phyloP scores from a whole-genome alignment of 2,888 invertebrate genomes.

The Argyra leucocephala region DNA sequence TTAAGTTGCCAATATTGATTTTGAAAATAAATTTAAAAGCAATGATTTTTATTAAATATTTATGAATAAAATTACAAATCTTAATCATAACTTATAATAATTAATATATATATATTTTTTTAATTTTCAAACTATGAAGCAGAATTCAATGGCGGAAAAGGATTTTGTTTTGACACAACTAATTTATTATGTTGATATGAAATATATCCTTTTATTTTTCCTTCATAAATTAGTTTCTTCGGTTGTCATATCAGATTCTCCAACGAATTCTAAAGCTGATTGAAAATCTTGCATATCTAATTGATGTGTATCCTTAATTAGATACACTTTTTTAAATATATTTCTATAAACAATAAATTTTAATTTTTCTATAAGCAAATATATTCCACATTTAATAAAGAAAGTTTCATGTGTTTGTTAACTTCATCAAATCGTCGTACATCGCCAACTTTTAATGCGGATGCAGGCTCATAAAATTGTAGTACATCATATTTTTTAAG shows the following conservation, averaged over 20 bases:
- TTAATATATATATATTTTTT: no score
- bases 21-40: no score
- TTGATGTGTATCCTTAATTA: conserved; percentile 70
- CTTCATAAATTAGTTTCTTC: conserved; percentile 96
- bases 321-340: conserved; percentile 81
- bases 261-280: conserved; percentile 69
- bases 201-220: conserved; percentile 96
- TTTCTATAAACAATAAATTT: conserved; percentile 92
- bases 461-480: conserved; percentile 81
- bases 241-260: conserved; percentile 75
- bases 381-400: conserved; percentile 94
- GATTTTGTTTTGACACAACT: conserved; percentile 93
- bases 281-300: conserved; percentile 79
- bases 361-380: conserved; percentile 90
- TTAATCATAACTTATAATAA: not conserved
- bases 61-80: not conserved
- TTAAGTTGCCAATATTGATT: no score
- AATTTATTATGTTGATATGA: conserved; percentile 94
- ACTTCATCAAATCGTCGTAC: conserved; percentile 71
- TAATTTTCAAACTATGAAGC: not conserved
- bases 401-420: conserved; percentile 76
- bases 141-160: conserved; percentile 73
- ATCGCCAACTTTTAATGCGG: conserved; percentile 84
- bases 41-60: no score
- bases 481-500: conserved; percentile 81